A percentile compares a stretch with the other conserved stretches of the same genome.
These are phyloP conservation scores for Fulmarus glacialis DNA, from an alignment of 2,113 vertebrate genomes.

Conservation along the genomic window DNA sequence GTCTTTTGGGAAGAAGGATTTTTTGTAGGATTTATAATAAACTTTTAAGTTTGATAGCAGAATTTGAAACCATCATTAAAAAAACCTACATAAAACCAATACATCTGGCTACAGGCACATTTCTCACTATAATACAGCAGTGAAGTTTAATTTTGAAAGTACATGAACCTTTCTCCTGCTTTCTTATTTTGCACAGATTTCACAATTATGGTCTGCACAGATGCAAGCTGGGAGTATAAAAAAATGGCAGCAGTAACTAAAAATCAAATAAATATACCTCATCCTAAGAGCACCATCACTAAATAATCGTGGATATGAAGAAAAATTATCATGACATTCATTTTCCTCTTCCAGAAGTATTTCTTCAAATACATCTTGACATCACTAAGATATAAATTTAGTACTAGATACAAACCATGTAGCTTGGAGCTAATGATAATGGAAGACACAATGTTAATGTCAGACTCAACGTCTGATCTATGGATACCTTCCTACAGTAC, in stretches of 20 bases:
- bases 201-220: not conserved
- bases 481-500: not conserved
- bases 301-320: not conserved
- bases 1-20: not conserved
- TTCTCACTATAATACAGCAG: not conserved
- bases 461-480: not conserved
- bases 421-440: not conserved
- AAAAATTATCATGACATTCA: not conserved
- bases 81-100: not conserved
- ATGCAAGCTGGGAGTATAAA: not conserved
- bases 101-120: not conserved
- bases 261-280: not conserved
- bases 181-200: not conserved
- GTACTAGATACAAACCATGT: not conserved
- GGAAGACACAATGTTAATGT: not conserved
- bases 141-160: not conserved
- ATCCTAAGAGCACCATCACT: not conserved
- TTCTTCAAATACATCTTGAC: not conserved
- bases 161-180: not conserved
- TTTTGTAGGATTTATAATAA: not conserved
- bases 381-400: not conserved
- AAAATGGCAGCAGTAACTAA: not conserved
- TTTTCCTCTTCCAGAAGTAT: not conserved
- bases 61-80: not conserved
- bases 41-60: not conserved